Evolutionary conservation across 64 coral and sea anemone species (phyloP).

Genomic region (Dendronephthya gigantea): DNA sequence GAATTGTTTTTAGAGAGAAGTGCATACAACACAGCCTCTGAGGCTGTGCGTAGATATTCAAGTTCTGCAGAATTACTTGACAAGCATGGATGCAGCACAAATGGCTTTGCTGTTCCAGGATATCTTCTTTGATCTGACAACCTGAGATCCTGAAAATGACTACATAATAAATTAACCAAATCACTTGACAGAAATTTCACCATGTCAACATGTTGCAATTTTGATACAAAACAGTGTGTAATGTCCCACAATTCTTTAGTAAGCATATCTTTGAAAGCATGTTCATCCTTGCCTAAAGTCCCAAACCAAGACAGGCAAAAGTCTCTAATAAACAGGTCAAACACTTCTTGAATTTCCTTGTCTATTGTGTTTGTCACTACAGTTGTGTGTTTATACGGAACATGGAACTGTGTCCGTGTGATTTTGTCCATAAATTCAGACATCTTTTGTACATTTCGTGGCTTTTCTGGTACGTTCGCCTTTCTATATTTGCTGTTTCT

Average conservation of each 20-base stretch:
- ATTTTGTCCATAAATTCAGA: conserved; percentile 52
- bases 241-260: conserved; percentile 82
- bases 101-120: conserved; percentile 56
- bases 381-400: conserved; percentile 64
- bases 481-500: conserved; percentile 50
- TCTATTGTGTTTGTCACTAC: conserved; percentile 84
- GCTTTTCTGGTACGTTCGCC: conserved; percentile 49
- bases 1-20: conserved; percentile 58
- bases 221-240: conserved; percentile 46
- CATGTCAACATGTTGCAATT: conserved; percentile 59
- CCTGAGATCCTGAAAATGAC: conserved; percentile 81
- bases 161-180: conserved; percentile 79
- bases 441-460: conserved; percentile 43
- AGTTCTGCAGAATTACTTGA: conserved; percentile 49
- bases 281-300: conserved; percentile 77
- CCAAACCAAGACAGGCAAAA: conserved; percentile 97
- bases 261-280: conserved; percentile 66
- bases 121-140: conserved; percentile 62
- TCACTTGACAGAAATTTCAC: conserved; percentile 89
- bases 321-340: conserved; percentile 91
- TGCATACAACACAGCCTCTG: conserved; percentile 67
- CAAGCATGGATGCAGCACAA: conserved; percentile 78
- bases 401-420: conserved; percentile 45
- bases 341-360: conserved; percentile 82
- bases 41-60: conserved; percentile 66